Base-by-base conservation (phyloP, 2,888 invertebrate genomes). In the Argyresthia goedartella region DNA sequence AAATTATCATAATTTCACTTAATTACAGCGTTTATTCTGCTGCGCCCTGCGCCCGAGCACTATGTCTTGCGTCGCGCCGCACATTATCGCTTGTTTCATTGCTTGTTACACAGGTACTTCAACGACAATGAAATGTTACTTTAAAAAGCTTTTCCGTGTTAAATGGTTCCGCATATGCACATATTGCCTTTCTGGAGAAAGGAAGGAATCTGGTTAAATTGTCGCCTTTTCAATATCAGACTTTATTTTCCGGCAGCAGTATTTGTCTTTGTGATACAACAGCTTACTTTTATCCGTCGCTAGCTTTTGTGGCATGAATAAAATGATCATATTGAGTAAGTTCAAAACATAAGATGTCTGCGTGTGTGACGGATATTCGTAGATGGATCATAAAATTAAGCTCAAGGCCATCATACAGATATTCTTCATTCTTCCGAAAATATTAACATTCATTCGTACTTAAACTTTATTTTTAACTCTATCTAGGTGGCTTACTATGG, bases 1-100 rank as follows among this genome's bases (percentile, higher is more conserved):
- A 77, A 77, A 81, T 81, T 81, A 80, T 76, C 79, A 81, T 84
- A 85, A 85, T 81, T 86, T 80, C 74, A 79, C 70, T 77, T 85
- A 86, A 85, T 86, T 82, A 80, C 81, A 62, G 74, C 80, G 79
- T 84, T 84, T 80, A 84, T 81, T 79, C 62, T 58, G 62, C 62
- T 58, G 61, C 75, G 16, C 11, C 33, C 25, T 8, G 39, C 35
- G 34, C 48, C 11, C 15, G 14, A 11, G 60, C 69, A 74, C 73
- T 69, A 67, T 69, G 71, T 76, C 72, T 76, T 69, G 64, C 56
- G 65, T 6, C 25, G 25, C 61, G 64, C 59, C 64, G 66, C 65
- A 25, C 25, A 72, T 76, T 73, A 73, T 69, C 66, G 61, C 67
- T 59, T 62, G 62, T 62, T 61, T 63, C 63, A 59, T 61, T 51